These are phyloP conservation scores for Peucedramus taeniatus DNA, from an alignment of 2,113 vertebrate species.

Conservation along the genomic window DNA sequence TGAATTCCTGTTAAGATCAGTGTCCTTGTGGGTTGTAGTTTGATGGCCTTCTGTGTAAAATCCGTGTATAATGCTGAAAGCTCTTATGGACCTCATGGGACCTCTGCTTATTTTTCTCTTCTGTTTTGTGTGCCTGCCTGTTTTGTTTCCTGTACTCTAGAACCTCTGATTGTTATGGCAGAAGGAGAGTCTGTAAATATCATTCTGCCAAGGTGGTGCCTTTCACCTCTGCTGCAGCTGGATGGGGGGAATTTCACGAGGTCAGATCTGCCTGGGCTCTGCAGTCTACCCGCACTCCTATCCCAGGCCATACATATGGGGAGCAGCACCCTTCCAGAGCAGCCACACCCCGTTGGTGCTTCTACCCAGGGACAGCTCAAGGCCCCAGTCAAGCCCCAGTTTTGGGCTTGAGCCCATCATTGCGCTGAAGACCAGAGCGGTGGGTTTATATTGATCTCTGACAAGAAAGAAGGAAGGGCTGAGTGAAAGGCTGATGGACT, in stretches of 20 bases:
- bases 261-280: accelerated
- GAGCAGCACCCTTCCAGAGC: neutral
- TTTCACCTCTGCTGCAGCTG: neutral
- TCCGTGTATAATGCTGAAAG: neutral
- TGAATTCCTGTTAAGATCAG: neutral
- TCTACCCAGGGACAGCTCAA: neutral
- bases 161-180: neutral
- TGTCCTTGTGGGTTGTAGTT: neutral
- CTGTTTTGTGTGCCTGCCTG: neutral
- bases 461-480: neutral
- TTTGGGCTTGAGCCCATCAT: neutral
- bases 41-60: neutral
- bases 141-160: neutral
- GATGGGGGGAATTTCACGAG: accelerated
- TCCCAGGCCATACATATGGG: accelerated
- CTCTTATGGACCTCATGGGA: accelerated
- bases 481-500: neutral
- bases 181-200: neutral
- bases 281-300: accelerated
- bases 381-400: neutral
- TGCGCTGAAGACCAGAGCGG: neutral
- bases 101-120: neutral
- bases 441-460: neutral
- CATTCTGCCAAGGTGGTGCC: neutral
- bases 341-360: neutral